These are phyloP conservation scores for Epinephelus fuscoguttatus DNA, from an alignment of 2,113 vertebrate genomes.

Conservation along the genomic window DNA sequence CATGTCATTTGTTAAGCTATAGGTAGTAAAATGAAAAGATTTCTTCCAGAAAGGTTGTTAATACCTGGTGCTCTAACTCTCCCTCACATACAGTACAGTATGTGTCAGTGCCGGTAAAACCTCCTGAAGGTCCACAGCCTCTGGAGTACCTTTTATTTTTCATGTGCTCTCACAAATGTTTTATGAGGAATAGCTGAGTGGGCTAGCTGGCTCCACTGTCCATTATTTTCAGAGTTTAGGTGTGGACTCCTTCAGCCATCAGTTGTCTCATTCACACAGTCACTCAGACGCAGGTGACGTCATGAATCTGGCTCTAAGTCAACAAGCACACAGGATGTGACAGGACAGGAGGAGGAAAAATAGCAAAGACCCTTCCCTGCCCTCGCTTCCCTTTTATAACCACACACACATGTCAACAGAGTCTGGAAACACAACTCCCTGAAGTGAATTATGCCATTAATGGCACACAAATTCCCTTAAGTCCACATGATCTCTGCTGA, in stretches of 20 bases:
- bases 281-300: constrained; percentile 7
- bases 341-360: constrained; percentile 1
- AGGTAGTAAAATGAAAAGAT: no score
- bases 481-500: constrained; percentile 6
- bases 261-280: constrained; percentile 11
- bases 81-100: background rate
- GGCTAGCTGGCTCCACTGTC: background rate
- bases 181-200: background rate
- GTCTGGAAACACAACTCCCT: constrained; percentile 12
- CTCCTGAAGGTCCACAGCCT: background rate
- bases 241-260: background rate
- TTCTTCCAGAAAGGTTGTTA: no score
- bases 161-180: background rate
- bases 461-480: constrained; percentile 1
- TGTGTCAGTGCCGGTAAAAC: background rate
- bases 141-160: background rate
- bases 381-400: background rate
- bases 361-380: background rate
- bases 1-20: no score
- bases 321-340: constrained; percentile 33
- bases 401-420: constrained; percentile 4
- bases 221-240: background rate
- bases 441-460: constrained; percentile 22
- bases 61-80: no score
- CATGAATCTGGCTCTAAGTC: constrained; percentile 13